Evolutionary conservation across 2,888 invertebrate species (phyloP).

Genomic region (Sinopyrophorus schimmeli): DNA sequence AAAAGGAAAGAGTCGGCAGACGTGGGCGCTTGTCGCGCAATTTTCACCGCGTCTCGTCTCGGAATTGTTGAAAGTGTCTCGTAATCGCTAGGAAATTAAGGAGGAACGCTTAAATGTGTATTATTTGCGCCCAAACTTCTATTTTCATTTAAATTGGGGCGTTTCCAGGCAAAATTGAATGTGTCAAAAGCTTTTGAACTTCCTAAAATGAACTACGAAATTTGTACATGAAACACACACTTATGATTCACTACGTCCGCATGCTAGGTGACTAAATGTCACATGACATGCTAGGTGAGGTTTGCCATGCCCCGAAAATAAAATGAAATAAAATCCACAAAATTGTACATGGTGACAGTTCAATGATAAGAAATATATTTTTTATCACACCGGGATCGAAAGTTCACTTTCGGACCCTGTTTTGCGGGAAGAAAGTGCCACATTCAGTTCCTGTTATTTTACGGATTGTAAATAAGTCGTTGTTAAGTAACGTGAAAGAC

Average conservation of each 20-base stretch:
- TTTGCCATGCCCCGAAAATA: no score
- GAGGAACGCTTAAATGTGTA: conserved; percentile 31
- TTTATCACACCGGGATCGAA: no score
- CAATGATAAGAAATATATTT: no score
- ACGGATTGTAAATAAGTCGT: no score
- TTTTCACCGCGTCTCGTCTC: conserved; percentile 20
- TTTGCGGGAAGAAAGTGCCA: no score
- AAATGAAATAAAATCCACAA: no score
- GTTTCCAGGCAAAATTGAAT: conserved; percentile 27
- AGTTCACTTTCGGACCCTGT: no score
- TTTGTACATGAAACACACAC: conserved; percentile 16
- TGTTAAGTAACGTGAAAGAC: no score
- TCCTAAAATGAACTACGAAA: conserved; percentile 23
- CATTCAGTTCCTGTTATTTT: no score
- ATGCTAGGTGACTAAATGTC: no score
- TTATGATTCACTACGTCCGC: conserved; percentile 14
- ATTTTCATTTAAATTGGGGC: conserved; percentile 30
- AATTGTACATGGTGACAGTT: no score
- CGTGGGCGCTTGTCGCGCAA: conserved; percentile 19
- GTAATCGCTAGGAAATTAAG: conserved; percentile 31
- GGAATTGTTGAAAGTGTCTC: conserved; percentile 28
- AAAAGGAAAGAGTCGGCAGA: conserved; percentile 14
- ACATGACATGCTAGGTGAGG: no score
- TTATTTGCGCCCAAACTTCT: conserved; percentile 30
- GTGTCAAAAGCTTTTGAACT: conserved; percentile 25